These are phyloP conservation scores for Puntigrus tetrazona DNA, from an alignment of 2,113 vertebrate species.

Conservation along the genomic window DNA sequence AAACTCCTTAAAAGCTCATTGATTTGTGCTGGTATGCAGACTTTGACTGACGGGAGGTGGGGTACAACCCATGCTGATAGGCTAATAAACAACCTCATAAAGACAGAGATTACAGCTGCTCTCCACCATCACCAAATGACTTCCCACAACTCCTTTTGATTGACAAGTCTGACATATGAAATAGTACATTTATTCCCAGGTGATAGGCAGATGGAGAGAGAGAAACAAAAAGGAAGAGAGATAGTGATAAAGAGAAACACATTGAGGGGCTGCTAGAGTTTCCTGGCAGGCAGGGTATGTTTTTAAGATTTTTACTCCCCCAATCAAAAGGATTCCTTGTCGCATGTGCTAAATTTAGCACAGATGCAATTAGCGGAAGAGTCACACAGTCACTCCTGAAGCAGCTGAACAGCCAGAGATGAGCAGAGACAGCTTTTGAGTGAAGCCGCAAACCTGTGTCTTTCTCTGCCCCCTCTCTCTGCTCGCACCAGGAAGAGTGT, in stretches of 20 bases:
- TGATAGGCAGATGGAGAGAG: slow-evolving; percentile 93
- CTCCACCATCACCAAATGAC: slow-evolving; percentile 66
- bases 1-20: not conserved
- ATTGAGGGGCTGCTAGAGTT: slow-evolving; percentile 88
- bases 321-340: slow-evolving; percentile 97
- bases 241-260: slow-evolving; percentile 76
- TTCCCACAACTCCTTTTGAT: slow-evolving; percentile 95
- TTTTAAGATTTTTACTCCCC: slow-evolving; percentile 86
- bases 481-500: not conserved
- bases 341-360: slow-evolving; percentile 94
- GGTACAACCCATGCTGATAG: slow-evolving; percentile 83
- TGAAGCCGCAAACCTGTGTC: slow-evolving; percentile 20
- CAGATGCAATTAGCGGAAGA: slow-evolving; percentile 93
- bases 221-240: slow-evolving; percentile 87
- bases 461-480: not conserved
- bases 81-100: slow-evolving; percentile 77
- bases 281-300: slow-evolving; percentile 91
- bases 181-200: slow-evolving; percentile 99
- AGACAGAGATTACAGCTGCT: slow-evolving; percentile 17
- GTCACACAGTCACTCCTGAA: slow-evolving; percentile 92
- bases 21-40: slow-evolving; percentile 16
- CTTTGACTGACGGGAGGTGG: slow-evolving; percentile 28
- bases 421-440: slow-evolving; percentile 54
- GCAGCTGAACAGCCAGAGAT: slow-evolving; percentile 75
- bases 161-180: slow-evolving; percentile 99